These are phyloP conservation scores for Pseudois nayaur DNA, from an alignment of 2,113 vertebrate genomes.

Conservation along the genomic window DNA sequence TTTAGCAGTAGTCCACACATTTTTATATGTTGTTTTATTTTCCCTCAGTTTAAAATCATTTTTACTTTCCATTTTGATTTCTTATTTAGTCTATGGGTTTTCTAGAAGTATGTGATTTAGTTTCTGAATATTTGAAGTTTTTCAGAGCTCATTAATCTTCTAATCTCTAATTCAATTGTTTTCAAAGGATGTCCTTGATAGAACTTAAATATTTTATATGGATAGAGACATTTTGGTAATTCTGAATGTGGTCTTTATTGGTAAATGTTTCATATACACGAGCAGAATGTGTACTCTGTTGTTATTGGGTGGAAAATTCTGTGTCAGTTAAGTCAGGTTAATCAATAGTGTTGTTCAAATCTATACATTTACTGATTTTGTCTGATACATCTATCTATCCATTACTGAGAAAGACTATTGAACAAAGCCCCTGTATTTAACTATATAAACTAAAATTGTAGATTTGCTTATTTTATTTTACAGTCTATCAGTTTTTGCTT, in stretches of 20 bases:
- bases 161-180: neutral
- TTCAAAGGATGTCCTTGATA: neutral
- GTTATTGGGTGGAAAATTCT: neutral
- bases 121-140: neutral
- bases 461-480: neutral
- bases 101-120: neutral
- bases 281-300: neutral
- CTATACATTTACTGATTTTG: neutral
- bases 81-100: neutral
- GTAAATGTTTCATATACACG: neutral
- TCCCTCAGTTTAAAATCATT: neutral
- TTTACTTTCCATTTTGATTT: neutral
- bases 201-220: neutral
- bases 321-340: neutral
- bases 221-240: neutral
- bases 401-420: neutral
- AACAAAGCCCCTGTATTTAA: neutral
- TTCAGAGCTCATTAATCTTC: neutral
- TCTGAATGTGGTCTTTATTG: neutral
- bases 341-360: neutral
- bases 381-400: neutral
- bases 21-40: neutral
- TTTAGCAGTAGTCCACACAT: neutral
- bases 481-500: neutral
- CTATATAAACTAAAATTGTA: neutral